These are phyloP conservation scores for Diachasmimorpha longicaudata DNA, from an alignment of 1,140 invertebrate genomes.

Conservation along the genomic window DNA sequence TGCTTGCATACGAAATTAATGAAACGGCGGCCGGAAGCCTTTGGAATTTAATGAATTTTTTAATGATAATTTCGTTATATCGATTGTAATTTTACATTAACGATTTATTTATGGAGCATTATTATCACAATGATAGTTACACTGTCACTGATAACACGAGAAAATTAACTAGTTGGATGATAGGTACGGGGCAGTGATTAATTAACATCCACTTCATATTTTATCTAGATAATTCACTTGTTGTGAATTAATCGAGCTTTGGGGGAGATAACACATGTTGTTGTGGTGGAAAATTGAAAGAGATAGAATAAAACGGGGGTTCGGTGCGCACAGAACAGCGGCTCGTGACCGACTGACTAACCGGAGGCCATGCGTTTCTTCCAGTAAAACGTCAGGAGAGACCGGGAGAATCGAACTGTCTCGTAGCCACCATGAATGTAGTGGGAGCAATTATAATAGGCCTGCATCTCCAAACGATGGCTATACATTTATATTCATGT, in stretches of 20 bases:
- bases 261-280: neutral
- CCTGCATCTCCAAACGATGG: neutral
- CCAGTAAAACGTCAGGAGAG: neutral
- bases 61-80: neutral
- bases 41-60: neutral
- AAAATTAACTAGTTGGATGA: no score
- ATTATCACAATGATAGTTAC: neutral
- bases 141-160: neutral
- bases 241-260: neutral
- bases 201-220: neutral
- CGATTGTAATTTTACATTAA: no score
- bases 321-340: slow-evolving; percentile 12
- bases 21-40: neutral
- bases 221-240: neutral
- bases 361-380: slow-evolving; percentile 14
- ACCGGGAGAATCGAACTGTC: neutral
- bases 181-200: no score
- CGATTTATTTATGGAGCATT: no score
- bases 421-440: neutral
- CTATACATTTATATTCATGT: neutral
- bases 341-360: slow-evolving; percentile 29
- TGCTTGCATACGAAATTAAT: neutral
- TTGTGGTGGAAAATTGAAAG: neutral
- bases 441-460: neutral
- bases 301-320: neutral